Evolutionary conservation across 1,140 invertebrate genomes (phyloP).

Genomic region (Lasaia peninsularis): DNA sequence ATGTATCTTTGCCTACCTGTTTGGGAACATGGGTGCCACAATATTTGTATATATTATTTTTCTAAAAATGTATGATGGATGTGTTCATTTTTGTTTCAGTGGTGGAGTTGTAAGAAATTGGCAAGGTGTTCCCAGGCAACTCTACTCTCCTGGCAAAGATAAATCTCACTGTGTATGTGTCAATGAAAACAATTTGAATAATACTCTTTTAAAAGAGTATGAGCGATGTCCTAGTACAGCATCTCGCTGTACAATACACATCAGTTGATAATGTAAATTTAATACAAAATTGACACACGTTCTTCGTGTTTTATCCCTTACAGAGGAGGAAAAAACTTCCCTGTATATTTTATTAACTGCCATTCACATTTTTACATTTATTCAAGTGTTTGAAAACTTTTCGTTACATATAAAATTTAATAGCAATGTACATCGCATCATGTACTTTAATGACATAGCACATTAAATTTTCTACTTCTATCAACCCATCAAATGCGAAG

Average conservation of each 20-base stretch:
- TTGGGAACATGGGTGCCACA: no score
- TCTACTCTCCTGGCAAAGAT: constrained; percentile 81
- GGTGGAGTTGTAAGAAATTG: constrained; percentile 91
- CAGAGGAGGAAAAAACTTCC: no score
- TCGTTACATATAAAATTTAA: no score
- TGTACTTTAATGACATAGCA: no score
- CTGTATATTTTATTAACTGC: no score
- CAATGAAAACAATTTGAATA: constrained; percentile 71
- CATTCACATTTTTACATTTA: no score
- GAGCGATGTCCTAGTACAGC: constrained; percentile 73
- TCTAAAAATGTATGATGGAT: background rate
- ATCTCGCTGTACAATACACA: constrained; percentile 35
- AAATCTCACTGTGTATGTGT: constrained; percentile 90
- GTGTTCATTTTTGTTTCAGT: constrained; percentile 75
- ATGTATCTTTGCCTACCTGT: no score
- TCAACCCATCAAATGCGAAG: no score
- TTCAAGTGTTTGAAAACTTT: no score
- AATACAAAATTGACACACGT: background rate
- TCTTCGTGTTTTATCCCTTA: no score
- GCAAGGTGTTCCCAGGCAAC: constrained; percentile 89
- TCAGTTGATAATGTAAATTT: constrained; percentile 12
- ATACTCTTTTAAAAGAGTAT: constrained; percentile 79
- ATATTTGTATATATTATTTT: background rate
- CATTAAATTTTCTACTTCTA: no score
- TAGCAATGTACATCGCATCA: no score